These are phyloP conservation scores for Sesia bembeciformis DNA, from an alignment of 2,888 invertebrate genomes.

Conservation along the genomic window DNA sequence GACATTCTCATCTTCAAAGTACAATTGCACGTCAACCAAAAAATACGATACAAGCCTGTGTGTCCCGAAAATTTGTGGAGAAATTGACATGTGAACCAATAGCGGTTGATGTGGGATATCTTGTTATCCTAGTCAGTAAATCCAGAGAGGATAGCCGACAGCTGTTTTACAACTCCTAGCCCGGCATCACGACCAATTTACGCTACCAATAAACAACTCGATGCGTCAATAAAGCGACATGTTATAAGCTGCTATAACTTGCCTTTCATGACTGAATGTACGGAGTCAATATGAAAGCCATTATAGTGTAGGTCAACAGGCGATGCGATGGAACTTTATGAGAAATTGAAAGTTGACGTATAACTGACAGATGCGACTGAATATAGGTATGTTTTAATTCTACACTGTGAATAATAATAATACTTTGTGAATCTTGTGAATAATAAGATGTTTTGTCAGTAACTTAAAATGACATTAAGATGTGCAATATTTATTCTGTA, in stretches of 20 bases:
- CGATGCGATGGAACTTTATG: background rate
- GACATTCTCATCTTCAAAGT: no score
- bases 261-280: background rate
- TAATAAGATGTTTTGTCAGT: no score
- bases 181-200: conserved; percentile 18
- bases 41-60: no score
- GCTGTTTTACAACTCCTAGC: conserved; percentile 19
- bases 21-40: no score
- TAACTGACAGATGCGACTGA: no score
- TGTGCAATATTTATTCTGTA: no score
- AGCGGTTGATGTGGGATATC: no score
- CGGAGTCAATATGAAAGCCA: background rate
- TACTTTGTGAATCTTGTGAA: no score
- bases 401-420: no score
- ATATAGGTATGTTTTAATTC: no score
- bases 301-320: background rate
- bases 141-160: conserved; percentile 11
- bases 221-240: background rate
- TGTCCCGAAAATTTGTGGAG: no score
- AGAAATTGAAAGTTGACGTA: background rate
- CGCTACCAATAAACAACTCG: conserved; percentile 1
- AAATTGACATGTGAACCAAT: no score
- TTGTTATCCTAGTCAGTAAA: conserved; percentile 8
- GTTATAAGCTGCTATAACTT: background rate
- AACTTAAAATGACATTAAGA: background rate